Evolutionary conservation across 2,797 vertebrate genomes (phyloP).

Genomic region (Neomorphus geoffroyi): DNA sequence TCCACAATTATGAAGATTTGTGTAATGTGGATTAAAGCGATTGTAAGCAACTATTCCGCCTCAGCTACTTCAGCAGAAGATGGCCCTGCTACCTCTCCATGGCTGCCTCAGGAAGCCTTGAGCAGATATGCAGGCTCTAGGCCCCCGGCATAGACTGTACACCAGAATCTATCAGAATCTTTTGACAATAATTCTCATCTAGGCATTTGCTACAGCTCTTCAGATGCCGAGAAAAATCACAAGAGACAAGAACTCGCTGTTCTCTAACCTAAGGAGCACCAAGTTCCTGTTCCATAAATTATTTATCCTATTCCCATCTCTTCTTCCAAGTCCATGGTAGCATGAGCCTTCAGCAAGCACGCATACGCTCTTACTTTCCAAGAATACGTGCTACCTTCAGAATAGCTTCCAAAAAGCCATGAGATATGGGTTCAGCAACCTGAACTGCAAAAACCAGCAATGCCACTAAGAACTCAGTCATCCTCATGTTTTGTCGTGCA

Average conservation of each 20-base stretch:
- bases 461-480: not conserved
- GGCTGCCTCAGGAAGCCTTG: not conserved
- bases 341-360: not conserved
- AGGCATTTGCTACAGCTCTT: not conserved
- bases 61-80: not conserved
- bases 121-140: not conserved
- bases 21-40: not conserved
- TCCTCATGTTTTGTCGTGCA: not conserved
- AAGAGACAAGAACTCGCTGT: not conserved
- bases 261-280: not conserved
- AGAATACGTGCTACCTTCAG: not conserved
- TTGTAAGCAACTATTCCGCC: fast-evolving
- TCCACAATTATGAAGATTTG: not conserved
- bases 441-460: not conserved
- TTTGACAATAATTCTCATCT: not conserved
- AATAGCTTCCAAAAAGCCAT: not conserved
- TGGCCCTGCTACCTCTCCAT: fast-evolving
- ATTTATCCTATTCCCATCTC: not conserved
- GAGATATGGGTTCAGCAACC: not conserved
- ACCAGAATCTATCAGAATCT: not conserved
- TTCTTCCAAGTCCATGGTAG: not conserved
- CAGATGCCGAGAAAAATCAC: not conserved
- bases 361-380: not conserved
- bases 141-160: not conserved
- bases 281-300: not conserved